Evolutionary conservation across 2,888 invertebrate genomes (phyloP).

Genomic region (Dasysyrphus tricinctus): DNA sequence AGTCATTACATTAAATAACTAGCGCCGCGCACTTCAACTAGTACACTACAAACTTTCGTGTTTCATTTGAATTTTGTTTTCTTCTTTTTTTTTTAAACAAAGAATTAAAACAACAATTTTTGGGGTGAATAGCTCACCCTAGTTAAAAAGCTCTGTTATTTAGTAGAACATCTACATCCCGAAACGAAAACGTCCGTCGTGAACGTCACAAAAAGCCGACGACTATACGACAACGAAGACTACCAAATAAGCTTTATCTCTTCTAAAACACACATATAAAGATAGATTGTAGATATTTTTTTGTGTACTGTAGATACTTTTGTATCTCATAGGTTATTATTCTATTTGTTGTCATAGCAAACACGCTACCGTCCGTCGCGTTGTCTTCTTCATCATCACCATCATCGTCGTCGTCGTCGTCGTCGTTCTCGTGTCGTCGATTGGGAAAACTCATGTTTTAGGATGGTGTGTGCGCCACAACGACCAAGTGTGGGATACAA

Average conservation of each 20-base stretch:
- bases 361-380: slow-evolving; percentile 35
- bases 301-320: slow-evolving; percentile 23
- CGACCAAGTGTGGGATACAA: slow-evolving; percentile 67
- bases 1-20: slow-evolving; percentile 35
- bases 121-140: slow-evolving; percentile 29
- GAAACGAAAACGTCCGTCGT: not conserved
- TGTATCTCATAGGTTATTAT: slow-evolving; percentile 50
- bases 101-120: not conserved
- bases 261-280: slow-evolving; percentile 20
- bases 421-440: slow-evolving; percentile 15
- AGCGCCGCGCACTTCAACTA: slow-evolving; percentile 38
- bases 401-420: not conserved
- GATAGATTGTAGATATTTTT: not conserved
- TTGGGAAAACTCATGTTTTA: slow-evolving; percentile 59
- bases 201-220: slow-evolving; percentile 5
- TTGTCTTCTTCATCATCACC: not conserved
- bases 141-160: slow-evolving; percentile 1
- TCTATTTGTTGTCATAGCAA: slow-evolving; percentile 63
- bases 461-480: slow-evolving; percentile 43
- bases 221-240: not conserved
- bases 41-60: slow-evolving; percentile 16
- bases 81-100: not conserved
- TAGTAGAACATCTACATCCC: slow-evolving; percentile 9
- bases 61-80: slow-evolving; percentile 14
- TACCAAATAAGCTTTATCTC: slow-evolving; percentile 59